Conservation (phyloP, 2,888 invertebrate species). For the Megastigmus dorsalis region DNA sequence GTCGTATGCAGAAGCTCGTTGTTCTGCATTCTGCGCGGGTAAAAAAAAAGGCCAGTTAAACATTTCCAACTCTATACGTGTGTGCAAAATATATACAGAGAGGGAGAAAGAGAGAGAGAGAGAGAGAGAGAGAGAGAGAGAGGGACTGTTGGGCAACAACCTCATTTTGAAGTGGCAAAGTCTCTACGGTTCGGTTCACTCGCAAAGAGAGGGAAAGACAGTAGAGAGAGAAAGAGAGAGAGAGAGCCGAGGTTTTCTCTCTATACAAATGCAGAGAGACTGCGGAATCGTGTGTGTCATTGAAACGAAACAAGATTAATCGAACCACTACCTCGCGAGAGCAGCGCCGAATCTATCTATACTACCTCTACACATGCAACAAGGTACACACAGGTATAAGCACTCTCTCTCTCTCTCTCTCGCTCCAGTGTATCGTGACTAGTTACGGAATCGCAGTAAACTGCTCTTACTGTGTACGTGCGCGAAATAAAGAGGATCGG, state of each 20-base stretch:
- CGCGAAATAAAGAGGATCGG: too few relatives aligned
- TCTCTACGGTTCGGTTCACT: neutral
- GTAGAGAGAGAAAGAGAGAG: neutral
- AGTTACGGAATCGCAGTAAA: constrained; percentile 44
- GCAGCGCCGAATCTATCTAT: neutral
- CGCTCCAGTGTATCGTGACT: constrained; percentile 28
- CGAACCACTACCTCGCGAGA: constrained; percentile 37
- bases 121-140: too few relatives aligned
- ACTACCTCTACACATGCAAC: too few relatives aligned
- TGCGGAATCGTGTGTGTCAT: constrained; percentile 48
- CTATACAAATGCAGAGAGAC: neutral
- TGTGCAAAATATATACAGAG: too few relatives aligned
- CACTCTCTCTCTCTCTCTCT: constrained; percentile 24
- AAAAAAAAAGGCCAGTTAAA: neutral
- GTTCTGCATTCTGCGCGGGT: too few relatives aligned
- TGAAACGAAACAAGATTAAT: constrained; percentile 54
- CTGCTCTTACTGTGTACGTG: too few relatives aligned
- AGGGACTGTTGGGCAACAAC: constrained; percentile 43
- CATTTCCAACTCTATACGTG: neutral
- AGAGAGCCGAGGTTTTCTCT: constrained; percentile 18
- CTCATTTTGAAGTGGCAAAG: constrained; percentile 33
- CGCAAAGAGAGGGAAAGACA: neutral
- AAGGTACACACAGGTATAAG: neutral
- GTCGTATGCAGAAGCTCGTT: neutral
- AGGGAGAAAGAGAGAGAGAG: too few relatives aligned